Conservation (phyloP, 2,113 vertebrate species). For the Mobula birostris region DNA sequence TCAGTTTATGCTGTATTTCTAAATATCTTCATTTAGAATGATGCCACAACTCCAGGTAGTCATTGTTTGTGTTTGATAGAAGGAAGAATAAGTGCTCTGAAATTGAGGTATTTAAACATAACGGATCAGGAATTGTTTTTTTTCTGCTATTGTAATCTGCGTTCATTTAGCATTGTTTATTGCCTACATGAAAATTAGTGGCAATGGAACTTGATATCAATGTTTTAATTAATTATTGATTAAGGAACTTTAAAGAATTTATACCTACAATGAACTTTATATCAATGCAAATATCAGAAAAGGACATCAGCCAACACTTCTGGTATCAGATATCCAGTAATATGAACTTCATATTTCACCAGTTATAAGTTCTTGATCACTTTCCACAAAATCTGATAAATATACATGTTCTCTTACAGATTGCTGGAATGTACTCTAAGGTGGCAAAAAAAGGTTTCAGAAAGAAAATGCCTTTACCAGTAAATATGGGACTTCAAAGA, state of each 20-base stretch:
- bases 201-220: not conserved
- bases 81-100: not conserved
- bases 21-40: not conserved
- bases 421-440: conserved; percentile 32
- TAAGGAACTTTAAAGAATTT: not conserved
- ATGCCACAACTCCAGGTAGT: not conserved
- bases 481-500: not conserved
- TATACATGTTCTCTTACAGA: not conserved
- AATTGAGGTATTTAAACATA: not conserved
- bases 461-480: not conserved
- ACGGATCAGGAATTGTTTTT: not conserved
- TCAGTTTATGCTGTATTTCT: not conserved
- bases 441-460: not conserved
- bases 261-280: too few species aligned
- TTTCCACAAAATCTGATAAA: not conserved
- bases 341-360: not conserved
- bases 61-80: not conserved
- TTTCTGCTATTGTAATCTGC: not conserved
- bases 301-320: not conserved
- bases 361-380: not conserved
- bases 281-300: not conserved
- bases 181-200: not conserved
- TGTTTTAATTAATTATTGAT: not conserved
- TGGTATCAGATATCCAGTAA: not conserved
- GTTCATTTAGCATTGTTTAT: not conserved